Conservation (phyloP, 2,888 invertebrate genomes). For the Xestoiulus laeticollis region DNA sequence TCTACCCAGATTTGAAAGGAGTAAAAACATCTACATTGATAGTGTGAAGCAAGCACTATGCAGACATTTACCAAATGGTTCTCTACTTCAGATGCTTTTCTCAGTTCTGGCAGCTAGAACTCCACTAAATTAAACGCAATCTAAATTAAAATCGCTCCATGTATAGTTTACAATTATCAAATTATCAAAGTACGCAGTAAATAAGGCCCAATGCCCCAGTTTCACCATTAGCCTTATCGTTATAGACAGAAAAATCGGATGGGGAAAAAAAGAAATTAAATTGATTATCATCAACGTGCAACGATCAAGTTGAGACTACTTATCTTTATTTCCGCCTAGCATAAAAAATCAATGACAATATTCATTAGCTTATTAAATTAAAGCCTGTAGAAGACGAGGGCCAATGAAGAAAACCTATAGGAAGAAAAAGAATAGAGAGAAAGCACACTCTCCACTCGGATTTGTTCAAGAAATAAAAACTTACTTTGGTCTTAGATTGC, state of each 20-base stretch:
- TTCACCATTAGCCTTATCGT: slow-evolving; percentile 20
- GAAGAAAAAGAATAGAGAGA: neutral
- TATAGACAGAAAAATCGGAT: neutral
- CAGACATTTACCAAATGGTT: neutral
- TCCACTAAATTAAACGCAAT: neutral
- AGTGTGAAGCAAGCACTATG: neutral
- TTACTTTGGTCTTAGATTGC: neutral
- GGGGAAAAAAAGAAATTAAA: neutral
- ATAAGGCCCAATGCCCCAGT: slow-evolving; percentile 20
- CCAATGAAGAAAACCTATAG: neutral
- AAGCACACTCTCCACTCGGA: neutral
- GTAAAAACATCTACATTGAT: no score
- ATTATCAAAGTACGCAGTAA: slow-evolving; percentile 7
- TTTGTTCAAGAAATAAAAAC: neutral
- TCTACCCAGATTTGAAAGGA: no score
- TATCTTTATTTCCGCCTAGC: slow-evolving; percentile 6
- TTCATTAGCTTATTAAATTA: slow-evolving; percentile 26
- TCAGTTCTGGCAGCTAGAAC: neutral
- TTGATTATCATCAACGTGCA: slow-evolving; percentile 20
- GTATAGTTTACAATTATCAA: slow-evolving; percentile 20
- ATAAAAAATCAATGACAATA: slow-evolving; percentile 26
- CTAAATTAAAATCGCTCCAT: slow-evolving; percentile 20
- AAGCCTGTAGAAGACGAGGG: neutral
- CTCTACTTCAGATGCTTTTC: neutral
- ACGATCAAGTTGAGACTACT: slow-evolving; percentile 26